These are phyloP conservation scores for Netelia fuscicornis DNA, from an alignment of 2,888 invertebrate genomes.

Conservation along the genomic window DNA sequence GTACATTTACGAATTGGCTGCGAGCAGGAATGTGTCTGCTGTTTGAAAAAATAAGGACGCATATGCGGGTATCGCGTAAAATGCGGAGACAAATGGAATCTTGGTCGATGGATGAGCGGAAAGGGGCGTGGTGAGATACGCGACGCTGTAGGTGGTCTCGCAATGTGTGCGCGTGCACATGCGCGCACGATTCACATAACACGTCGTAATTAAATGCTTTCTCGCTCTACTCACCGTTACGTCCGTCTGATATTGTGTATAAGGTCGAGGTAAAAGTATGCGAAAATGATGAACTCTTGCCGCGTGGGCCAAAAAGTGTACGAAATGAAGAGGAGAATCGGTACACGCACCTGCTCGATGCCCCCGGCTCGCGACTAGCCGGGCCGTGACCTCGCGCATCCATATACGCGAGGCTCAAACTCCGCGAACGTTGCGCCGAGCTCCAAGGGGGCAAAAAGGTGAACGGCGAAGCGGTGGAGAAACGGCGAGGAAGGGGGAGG, in stretches of 20 bases:
- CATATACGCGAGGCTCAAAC: slow-evolving; percentile 51
- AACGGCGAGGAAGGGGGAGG: slow-evolving; percentile 9
- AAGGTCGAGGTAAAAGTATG: background rate
- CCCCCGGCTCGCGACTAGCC: slow-evolving; percentile 76
- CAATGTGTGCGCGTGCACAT: background rate
- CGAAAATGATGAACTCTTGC: background rate
- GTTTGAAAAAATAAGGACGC: background rate
- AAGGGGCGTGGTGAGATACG: background rate
- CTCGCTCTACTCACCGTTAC: too few relatives aligned
- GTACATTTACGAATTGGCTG: slow-evolving; percentile 42
- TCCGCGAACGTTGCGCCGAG: slow-evolving; percentile 16
- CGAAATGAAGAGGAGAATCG: slow-evolving; percentile 40
- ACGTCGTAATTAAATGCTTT: too few relatives aligned
- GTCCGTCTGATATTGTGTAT: too few relatives aligned
- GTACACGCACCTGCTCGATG: slow-evolving; percentile 78
- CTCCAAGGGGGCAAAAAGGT: slow-evolving; percentile 44
- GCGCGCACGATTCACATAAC: too few relatives aligned
- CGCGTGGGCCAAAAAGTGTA: slow-evolving; percentile 10
- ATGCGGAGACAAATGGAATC: too few relatives aligned
- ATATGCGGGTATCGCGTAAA: too few relatives aligned
- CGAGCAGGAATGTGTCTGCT: background rate
- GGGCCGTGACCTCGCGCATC: slow-evolving; percentile 63
- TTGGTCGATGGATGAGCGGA: too few relatives aligned
- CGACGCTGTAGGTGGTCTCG: background rate
- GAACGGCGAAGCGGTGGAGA: slow-evolving; percentile 21